These are phyloP conservation scores for Drosophila trapezifrons DNA, from an alignment of 1,140 invertebrate genomes.

Conservation along the genomic window DNA sequence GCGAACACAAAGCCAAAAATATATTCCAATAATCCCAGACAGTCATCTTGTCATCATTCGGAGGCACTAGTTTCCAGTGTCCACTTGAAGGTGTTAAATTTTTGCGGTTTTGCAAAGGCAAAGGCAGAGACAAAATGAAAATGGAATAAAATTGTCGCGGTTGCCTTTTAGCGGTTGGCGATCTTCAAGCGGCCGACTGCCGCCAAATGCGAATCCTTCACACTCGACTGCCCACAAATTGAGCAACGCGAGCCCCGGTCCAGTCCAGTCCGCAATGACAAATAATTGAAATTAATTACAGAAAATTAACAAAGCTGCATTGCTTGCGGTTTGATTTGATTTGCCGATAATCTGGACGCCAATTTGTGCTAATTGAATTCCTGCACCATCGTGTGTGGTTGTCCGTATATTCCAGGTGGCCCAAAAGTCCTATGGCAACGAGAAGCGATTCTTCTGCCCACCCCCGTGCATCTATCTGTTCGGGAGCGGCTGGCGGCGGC, in stretches of 20 bases:
- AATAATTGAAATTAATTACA: slow-evolving; percentile 83
- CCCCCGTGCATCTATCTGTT: slow-evolving; percentile 99
- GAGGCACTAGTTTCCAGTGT: slow-evolving; percentile 21
- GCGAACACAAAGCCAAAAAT: too few relatives aligned
- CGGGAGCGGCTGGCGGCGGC: slow-evolving; percentile 97
- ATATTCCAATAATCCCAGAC: not conserved
- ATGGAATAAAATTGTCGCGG: slow-evolving; percentile 58
- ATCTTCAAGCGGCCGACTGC: slow-evolving; percentile 69
- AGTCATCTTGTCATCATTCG: not conserved
- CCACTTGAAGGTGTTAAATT: slow-evolving; percentile 54
- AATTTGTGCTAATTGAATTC: slow-evolving; percentile 53
- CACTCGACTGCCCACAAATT: slow-evolving; percentile 78
- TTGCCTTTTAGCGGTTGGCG: slow-evolving; percentile 61
- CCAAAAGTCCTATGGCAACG: slow-evolving; percentile 99
- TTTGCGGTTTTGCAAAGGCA: slow-evolving; percentile 48
- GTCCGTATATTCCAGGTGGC: slow-evolving; percentile 87
- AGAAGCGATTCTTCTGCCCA: slow-evolving; percentile 99
- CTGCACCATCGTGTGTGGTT: slow-evolving; percentile 21
- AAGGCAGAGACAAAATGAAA: slow-evolving; percentile 15
- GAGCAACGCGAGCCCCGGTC: slow-evolving; percentile 58
- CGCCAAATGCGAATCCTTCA: slow-evolving; percentile 78
- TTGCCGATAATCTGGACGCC: slow-evolving; percentile 63
- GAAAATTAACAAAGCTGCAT: slow-evolving; percentile 76
- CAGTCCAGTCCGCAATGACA: slow-evolving; percentile 59
- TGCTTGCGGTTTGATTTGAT: slow-evolving; percentile 75